A percentile compares a stretch with the other conserved stretches of the same genome.
Conservation (phyloP, 2,113 vertebrate species). For the Delphinus delphis region DNA sequence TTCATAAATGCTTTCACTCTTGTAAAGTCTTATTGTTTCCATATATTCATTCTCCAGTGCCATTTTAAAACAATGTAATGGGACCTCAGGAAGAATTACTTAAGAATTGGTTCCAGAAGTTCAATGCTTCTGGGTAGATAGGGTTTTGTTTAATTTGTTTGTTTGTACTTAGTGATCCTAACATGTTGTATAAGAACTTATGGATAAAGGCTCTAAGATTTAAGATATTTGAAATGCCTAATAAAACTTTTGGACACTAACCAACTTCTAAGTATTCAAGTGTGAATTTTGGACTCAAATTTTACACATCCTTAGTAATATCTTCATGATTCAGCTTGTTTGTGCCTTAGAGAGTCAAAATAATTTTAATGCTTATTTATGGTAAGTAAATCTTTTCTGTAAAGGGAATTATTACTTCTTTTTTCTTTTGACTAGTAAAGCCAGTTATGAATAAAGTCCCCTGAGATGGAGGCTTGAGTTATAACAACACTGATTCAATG, state of each 20-base stretch:
- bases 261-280: not conserved
- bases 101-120: conserved; percentile 27
- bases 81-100: not conserved
- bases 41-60: conserved; percentile 15
- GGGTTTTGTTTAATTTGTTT: not conserved
- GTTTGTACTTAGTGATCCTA: not conserved
- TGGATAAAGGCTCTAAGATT: not conserved
- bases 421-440: not conserved
- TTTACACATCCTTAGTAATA: not conserved
- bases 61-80: conserved; percentile 48
- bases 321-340: not conserved
- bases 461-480: not conserved
- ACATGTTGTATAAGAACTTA: not conserved
- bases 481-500: not conserved
- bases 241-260: not conserved
- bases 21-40: conserved; percentile 37
- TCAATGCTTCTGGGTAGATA: not conserved
- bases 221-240: not conserved
- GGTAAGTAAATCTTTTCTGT: not conserved
- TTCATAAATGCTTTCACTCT: conserved; percentile 50
- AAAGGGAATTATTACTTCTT: not conserved
- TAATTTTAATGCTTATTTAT: not conserved
- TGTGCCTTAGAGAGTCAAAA: not conserved
- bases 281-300: not conserved
- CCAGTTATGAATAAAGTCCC: not conserved